Base-by-base conservation (phyloP, 2,113 vertebrate species). In the Azemiops feae region DNA sequence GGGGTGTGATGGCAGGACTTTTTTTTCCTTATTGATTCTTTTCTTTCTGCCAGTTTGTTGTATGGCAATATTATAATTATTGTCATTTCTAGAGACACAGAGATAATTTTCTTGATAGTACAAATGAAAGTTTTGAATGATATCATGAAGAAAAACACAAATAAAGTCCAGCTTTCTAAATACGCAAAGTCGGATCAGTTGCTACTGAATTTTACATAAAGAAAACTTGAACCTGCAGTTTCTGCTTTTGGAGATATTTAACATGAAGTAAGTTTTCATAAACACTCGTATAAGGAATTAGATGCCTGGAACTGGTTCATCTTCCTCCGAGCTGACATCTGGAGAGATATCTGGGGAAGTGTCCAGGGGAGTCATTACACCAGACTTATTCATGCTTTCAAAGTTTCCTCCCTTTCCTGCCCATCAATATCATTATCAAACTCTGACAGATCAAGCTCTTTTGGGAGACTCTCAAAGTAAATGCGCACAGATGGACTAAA, bases 401-500 rank as follows among this genome's bases (percentile, higher is more conserved):
- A 45, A 45, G 0, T 34, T 93, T 60, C 2, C 93, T 89, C 45
- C 25, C 27, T 54, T 85, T 58, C 43, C 22, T 92, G 2, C 10
- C 55, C 2, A 14, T 45, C 25, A 10, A 7, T 9, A 34, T 53
- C 43, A 18, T 23, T 88, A 92, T 92, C 60, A 85, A 45, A 94
- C 86, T 10, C 10, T 87, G 64, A 45, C 23, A 93, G 87, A 2
- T 16, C 11, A 87, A 92, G 8, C 89, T 92, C 20, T 92, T 91
- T 27, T 91, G 89, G 43, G 27, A 81, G 45, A n/a, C 85, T 95
- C 95, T 90, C 58, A 30, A 30, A 55, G 74, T 92, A 92, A 89
- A 90, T 92, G 34, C 89, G 85, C 90, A 92, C 92, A 96, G 88
- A 85, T 91, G 92, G 85, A 94, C 0, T 4, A 43, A 55, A 91